These are phyloP conservation scores for Muntiacus reevesi DNA, from an alignment of 2,113 vertebrate genomes.

Conservation along the genomic window DNA sequence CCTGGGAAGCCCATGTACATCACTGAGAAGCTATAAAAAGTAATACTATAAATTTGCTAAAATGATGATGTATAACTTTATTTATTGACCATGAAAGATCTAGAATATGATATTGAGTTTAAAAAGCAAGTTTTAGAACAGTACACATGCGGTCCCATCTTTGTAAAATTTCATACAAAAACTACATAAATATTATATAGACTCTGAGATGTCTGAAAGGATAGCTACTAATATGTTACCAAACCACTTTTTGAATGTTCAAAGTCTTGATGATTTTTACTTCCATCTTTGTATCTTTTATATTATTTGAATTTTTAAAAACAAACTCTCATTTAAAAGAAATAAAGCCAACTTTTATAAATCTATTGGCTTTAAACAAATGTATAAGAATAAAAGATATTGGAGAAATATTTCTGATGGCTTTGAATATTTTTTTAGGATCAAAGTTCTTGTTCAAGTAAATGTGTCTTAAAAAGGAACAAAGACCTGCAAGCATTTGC, in stretches of 20 bases:
- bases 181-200: not conserved
- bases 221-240: not conserved
- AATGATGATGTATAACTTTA: not conserved
- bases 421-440: not conserved
- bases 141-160: not conserved
- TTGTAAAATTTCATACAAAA: not conserved
- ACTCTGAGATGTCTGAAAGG: not conserved
- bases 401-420: not conserved
- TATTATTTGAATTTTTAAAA: not conserved
- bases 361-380: not conserved
- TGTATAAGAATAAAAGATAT: not conserved
- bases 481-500: not conserved
- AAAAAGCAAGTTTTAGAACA: not conserved
- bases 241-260: not conserved
- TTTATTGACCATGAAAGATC: not conserved
- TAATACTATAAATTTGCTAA: not conserved
- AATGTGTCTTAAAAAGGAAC: not conserved
- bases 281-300: not conserved
- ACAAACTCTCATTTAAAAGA: not conserved
- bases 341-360: not conserved
- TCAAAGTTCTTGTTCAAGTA: not conserved
- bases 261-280: not conserved
- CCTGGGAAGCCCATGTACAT: not conserved
- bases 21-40: not conserved
- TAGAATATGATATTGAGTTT: not conserved